These are phyloP conservation scores for Plectropomus leopardus DNA, from an alignment of 2,113 vertebrate genomes.

Conservation along the genomic window DNA sequence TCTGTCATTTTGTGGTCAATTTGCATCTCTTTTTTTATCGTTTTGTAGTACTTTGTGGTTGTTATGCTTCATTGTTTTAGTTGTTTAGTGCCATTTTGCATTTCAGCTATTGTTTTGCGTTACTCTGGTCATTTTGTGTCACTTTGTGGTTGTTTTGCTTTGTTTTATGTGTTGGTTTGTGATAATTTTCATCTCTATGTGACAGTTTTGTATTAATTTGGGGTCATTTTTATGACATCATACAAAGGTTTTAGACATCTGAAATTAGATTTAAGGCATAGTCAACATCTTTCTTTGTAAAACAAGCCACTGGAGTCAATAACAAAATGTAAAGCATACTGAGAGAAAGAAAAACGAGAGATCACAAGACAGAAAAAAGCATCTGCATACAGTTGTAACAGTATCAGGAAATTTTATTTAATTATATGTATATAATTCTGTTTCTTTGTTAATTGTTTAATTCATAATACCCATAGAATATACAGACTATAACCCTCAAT, in stretches of 20 bases:
- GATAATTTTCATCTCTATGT: too few relatives aligned
- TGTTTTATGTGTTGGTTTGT: not conserved
- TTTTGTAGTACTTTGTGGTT: too few relatives aligned
- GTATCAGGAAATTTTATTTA: slow-evolving; percentile 87
- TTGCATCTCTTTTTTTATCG: too few relatives aligned
- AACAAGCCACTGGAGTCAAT: not conserved
- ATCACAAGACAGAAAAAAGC: not conserved
- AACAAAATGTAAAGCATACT: not conserved
- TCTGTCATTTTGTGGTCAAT: too few relatives aligned
- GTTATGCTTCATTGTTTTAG: too few relatives aligned
- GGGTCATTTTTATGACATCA: too few relatives aligned
- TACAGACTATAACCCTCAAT: slow-evolving; percentile 84
- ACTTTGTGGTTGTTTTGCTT: not conserved
- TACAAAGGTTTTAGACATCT: not conserved
- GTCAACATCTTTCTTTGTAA: not conserved
- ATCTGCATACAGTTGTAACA: slow-evolving; percentile 63
- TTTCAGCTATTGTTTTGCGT: too few relatives aligned
- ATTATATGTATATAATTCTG: slow-evolving; percentile 87
- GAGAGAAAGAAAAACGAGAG: not conserved
- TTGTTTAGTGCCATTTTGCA: not conserved
- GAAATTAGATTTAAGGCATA: not conserved
- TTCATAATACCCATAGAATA: slow-evolving; percentile 87
- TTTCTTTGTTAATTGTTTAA: slow-evolving; percentile 85
- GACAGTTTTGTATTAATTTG: too few relatives aligned
- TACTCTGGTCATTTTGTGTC: not conserved